Percentiles rank a stretch among this genome's conserved stretches.
Conservation (phyloP, 2,888 invertebrate species). For the Mylabris sibirica region DNA sequence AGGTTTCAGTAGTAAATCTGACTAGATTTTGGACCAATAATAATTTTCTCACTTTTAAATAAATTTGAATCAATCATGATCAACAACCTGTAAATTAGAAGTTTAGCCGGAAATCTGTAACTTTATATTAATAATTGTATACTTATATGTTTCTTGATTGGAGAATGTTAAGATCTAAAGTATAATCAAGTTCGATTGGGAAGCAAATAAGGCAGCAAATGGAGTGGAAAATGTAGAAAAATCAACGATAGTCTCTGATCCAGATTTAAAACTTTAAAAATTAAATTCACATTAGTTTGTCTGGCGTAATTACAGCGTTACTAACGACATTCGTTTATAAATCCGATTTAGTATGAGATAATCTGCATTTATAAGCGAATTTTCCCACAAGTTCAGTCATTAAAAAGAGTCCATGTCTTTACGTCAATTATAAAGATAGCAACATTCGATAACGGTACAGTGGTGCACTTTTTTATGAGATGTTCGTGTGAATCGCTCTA, state of each 20-base stretch:
- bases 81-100: conserved; percentile 32
- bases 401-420: no score
- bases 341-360: conserved; percentile 12
- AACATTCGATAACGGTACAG: no score
- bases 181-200: no score
- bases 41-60: conserved; percentile 18
- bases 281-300: conserved; percentile 39
- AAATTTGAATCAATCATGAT: conserved; percentile 24
- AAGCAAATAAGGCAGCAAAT: no score
- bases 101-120: conserved; percentile 24
- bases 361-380: conserved; percentile 12
- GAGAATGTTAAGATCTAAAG: no score
- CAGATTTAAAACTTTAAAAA: conserved; percentile 33
- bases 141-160: no score
- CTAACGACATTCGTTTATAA: conserved; percentile 32
- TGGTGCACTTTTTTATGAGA: no score
- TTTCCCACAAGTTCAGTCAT: no score
- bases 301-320: conserved; percentile 34
- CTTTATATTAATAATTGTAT: no score
- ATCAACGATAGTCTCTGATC: conserved; percentile 20
- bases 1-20: no score
- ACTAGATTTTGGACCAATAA: conserved; percentile 20
- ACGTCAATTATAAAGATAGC: no score
- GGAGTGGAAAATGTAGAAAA: conserved; percentile 21
- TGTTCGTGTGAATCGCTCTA: no score